Evolutionary conservation across 2,797 vertebrate genomes (phyloP).

Genomic region (Halcyon smyrnensis): DNA sequence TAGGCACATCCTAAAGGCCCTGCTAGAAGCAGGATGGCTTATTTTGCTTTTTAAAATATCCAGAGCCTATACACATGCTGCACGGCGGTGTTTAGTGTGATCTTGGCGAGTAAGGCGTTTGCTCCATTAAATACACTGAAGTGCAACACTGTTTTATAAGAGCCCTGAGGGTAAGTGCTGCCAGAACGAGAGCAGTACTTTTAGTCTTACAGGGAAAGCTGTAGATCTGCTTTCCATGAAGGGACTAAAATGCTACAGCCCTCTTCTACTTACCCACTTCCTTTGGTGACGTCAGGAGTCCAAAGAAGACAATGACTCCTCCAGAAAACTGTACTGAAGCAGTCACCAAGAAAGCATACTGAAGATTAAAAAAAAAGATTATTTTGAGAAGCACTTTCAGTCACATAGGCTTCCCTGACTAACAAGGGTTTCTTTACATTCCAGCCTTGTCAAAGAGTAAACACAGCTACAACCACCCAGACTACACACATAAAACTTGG

Average conservation of each 20-base stretch:
- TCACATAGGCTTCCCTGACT: neutral
- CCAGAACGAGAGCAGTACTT: neutral
- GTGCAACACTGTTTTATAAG: neutral
- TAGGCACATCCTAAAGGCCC: neutral
- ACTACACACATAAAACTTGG: neutral
- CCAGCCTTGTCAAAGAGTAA: neutral
- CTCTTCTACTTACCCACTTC: conserved; percentile 90
- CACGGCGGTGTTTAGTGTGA: neutral
- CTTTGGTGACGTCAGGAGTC: conserved; percentile 92
- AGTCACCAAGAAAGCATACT: conserved; percentile 97
- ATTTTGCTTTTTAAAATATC: neutral
- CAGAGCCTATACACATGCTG: accelerated
- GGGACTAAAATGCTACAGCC: neutral
- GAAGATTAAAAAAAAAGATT: neutral
- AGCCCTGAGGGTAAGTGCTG: neutral
- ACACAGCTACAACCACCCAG: neutral
- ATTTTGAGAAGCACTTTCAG: neutral
- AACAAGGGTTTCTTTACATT: neutral
- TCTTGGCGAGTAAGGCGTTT: neutral
- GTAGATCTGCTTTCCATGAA: neutral
- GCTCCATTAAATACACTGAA: neutral
- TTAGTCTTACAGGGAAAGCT: neutral
- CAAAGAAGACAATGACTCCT: conserved; percentile 93
- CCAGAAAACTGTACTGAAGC: conserved; percentile 95
- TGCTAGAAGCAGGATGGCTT: neutral